These are phyloP conservation scores for Antennarius maculatus DNA, from an alignment of 2,797 vertebrate species.

Conservation along the genomic window DNA sequence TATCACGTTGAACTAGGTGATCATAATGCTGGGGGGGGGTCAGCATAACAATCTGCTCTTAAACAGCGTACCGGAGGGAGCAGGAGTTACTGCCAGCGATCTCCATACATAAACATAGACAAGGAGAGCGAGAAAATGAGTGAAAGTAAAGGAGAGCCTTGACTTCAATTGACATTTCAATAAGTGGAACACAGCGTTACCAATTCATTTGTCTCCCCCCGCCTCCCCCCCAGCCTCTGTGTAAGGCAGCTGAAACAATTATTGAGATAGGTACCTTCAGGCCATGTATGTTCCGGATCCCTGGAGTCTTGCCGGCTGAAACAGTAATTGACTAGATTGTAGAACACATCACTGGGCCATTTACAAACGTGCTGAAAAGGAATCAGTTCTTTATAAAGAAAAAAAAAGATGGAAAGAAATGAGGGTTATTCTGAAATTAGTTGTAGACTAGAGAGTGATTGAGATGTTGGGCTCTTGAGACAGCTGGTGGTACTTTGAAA, in stretches of 20 bases:
- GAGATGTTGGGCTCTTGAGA: slow-evolving; percentile 88
- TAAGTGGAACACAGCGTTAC: slow-evolving; percentile 98
- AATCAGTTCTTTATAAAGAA: slow-evolving; percentile 86
- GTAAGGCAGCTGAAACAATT: slow-evolving; percentile 93
- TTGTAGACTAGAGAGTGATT: slow-evolving; percentile 88
- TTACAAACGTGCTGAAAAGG: slow-evolving; percentile 96
- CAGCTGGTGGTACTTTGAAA: slow-evolving; percentile 51
- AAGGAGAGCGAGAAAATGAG: slow-evolving; percentile 62
- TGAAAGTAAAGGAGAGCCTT: slow-evolving; percentile 83
- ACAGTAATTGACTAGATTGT: slow-evolving; percentile 99
- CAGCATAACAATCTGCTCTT: slow-evolving; percentile 36
- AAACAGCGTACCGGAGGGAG: slow-evolving; percentile 32
- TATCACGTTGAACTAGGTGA: slow-evolving; percentile 46
- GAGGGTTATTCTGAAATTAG: slow-evolving; percentile 94
- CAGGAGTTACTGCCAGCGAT: slow-evolving; percentile 27
- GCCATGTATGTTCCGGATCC: slow-evolving; percentile 99
- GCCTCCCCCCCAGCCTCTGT: slow-evolving; percentile 54
- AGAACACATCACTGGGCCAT: slow-evolving; percentile 96
- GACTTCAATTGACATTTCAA: slow-evolving; percentile 99
- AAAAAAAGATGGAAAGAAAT: slow-evolving; percentile 81
- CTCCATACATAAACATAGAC: slow-evolving; percentile 67
- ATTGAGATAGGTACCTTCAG: slow-evolving; percentile 99
- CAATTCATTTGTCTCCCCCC: slow-evolving; percentile 89
- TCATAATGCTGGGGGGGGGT: slow-evolving; percentile 50
- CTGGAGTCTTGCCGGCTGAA: slow-evolving; percentile 99